These are phyloP conservation scores for Cricetomys ansorgei DNA, from an alignment of 2,113 vertebrate genomes.

Conservation along the genomic window DNA sequence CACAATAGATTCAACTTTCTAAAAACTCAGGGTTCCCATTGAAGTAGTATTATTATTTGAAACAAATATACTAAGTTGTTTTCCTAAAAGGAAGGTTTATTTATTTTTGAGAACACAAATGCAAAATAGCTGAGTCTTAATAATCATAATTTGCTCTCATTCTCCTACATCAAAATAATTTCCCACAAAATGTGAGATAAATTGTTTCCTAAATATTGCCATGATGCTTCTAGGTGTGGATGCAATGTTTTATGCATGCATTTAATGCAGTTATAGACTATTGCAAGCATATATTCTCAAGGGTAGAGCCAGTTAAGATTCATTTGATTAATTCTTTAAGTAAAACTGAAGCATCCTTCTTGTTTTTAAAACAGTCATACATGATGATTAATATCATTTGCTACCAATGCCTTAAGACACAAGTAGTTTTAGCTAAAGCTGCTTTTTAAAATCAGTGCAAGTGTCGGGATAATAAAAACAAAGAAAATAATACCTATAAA, in stretches of 20 bases:
- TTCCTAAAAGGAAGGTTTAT: background rate
- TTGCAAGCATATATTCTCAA: background rate
- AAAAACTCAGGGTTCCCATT: background rate
- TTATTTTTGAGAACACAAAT: background rate
- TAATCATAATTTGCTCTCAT: background rate
- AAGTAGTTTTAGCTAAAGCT: background rate
- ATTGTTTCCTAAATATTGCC: background rate
- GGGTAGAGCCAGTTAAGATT: background rate
- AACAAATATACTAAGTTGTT: background rate
- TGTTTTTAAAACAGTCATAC: background rate
- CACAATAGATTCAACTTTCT: background rate
- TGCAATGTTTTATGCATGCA: background rate
- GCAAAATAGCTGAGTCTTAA: background rate
- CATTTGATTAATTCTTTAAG: background rate
- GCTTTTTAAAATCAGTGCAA: background rate
- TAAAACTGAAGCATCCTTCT: background rate
- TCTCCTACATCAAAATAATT: background rate
- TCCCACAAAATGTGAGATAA: background rate
- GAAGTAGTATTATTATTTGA: background rate
- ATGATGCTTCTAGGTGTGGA: fast-evolving
- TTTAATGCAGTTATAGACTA: background rate
- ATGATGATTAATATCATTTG: background rate
- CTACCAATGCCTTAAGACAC: background rate
- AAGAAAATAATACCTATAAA: background rate
- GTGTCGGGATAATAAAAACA: background rate